Percentiles rank a stretch among this genome's conserved stretches.
phyloP scores from a whole-genome alignment of 2,797 vertebrate species.

The Malacoctenus gilli region DNA sequence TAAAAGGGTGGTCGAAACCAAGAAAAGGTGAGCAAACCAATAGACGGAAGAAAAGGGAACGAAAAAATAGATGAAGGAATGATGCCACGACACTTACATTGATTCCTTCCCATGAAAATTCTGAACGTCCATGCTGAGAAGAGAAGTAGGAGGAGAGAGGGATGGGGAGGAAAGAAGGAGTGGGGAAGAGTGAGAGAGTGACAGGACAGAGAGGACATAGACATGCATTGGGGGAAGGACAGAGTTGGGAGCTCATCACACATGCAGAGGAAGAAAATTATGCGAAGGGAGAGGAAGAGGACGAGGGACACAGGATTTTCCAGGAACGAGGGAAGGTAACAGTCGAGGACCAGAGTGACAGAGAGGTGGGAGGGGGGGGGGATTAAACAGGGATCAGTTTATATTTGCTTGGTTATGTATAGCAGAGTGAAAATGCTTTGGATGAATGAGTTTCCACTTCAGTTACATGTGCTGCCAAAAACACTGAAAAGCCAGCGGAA shows the following conservation, averaged over 20 bases:
- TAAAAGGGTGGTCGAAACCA: conserved; percentile 69
- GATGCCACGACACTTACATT: conserved; percentile 90
- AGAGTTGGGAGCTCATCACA: conserved; percentile 27
- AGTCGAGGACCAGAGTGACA: conserved; percentile 67
- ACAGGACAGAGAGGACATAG: conserved; percentile 68
- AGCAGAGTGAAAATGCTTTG: conserved; percentile 62
- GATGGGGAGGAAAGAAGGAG: conserved; percentile 57
- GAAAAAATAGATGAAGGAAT: conserved; percentile 73
- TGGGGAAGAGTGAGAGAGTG: conserved; percentile 67
- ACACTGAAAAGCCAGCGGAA: conserved; percentile 41
- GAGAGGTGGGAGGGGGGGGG: conserved; percentile 63
- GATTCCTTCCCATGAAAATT: conserved; percentile 99
- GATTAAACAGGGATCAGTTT: conserved; percentile 76
- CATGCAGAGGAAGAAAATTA: conserved; percentile 54
- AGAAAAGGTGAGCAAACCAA: conserved; percentile 52
- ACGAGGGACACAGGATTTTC: conserved; percentile 61
- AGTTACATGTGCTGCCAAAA: conserved; percentile 53
- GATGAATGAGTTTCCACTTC: conserved; percentile 59
- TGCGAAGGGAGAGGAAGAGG: conserved; percentile 21
- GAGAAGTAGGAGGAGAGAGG: conserved; percentile 67
- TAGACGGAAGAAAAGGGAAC: conserved; percentile 42
- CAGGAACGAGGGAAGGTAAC: conserved; percentile 50
- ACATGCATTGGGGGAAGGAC: conserved; percentile 52
- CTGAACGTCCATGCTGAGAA: conserved; percentile 94
- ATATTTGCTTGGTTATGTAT: conserved; percentile 66